phyloP scores from a whole-genome alignment of 2,113 vertebrate genomes.

The Centropristis striata region DNA sequence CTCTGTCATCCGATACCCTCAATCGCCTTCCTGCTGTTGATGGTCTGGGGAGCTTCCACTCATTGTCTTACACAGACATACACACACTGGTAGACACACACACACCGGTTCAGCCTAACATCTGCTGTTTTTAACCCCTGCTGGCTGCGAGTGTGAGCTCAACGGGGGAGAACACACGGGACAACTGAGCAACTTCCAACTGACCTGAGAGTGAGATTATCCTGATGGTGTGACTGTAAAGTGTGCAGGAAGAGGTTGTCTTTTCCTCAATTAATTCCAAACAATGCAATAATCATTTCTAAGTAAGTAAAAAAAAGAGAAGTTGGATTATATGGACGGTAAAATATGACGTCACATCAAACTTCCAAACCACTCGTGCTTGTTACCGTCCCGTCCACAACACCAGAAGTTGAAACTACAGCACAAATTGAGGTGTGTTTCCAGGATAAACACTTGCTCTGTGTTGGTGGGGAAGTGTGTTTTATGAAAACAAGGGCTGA shows the following conservation, averaged over 20 bases:
- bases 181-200: conserved; percentile 35
- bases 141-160: conserved; percentile 43
- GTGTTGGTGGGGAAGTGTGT: conserved; percentile 46
- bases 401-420: background rate
- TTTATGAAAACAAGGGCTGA: conserved; percentile 77
- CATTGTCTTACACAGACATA: conserved; percentile 79
- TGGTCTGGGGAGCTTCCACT: conserved; percentile 79
- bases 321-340: background rate
- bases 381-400: background rate
- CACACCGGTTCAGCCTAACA: conserved; percentile 75
- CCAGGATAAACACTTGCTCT: conserved; percentile 62
- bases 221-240: conserved; percentile 21
- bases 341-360: background rate
- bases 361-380: background rate
- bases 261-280: background rate
- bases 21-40: conserved; percentile 83
- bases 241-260: background rate
- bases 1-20: conserved; percentile 82
- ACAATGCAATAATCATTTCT: background rate
- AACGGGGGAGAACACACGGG: conserved; percentile 13
- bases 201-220: conserved; percentile 57
- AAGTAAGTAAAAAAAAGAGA: background rate
- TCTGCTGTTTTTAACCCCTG: conserved; percentile 84
- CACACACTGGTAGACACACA: conserved; percentile 50
- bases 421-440: conserved; percentile 59